These are phyloP conservation scores for Bombycilla garrulus DNA, from an alignment of 2,113 vertebrate species.

Conservation along the genomic window DNA sequence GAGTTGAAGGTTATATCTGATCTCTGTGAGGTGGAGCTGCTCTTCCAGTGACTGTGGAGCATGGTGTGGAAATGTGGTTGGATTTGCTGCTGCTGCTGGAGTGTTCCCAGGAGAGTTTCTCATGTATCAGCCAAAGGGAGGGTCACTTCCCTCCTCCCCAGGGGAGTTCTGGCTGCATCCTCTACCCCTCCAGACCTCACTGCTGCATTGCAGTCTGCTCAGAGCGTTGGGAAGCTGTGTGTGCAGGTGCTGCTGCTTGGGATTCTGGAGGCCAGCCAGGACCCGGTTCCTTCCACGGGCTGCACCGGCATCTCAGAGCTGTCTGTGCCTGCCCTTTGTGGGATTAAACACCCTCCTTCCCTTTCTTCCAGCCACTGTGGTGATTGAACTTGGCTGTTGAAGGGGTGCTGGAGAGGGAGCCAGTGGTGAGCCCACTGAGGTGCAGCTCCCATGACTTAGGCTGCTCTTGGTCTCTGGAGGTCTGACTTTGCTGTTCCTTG, in stretches of 20 bases:
- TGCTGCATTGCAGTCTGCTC: slow-evolving; percentile 23
- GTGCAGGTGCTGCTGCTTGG: slow-evolving; percentile 4
- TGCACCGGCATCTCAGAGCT: fast-evolving
- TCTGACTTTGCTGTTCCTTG: neutral
- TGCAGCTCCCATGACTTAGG: neutral
- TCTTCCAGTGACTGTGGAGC: neutral
- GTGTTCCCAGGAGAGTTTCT: neutral
- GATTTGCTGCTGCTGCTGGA: neutral
- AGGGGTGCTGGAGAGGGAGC: neutral
- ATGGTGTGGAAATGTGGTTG: neutral
- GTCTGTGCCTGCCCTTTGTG: neutral
- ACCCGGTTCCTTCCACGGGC: neutral
- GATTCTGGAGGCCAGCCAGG: slow-evolving; percentile 24
- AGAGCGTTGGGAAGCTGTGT: neutral
- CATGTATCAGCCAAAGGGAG: neutral
- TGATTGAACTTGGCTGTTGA: neutral
- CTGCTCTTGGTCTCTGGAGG: neutral
- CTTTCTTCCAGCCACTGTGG: neutral
- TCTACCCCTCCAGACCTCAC: neutral
- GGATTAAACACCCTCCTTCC: neutral
- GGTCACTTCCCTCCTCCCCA: neutral
- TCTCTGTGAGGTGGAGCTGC: neutral
- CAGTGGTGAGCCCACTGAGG: neutral
- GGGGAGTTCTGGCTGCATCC: neutral
- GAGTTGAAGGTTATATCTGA: neutral